Evolutionary conservation across 2,888 invertebrate genomes (phyloP).

Genomic region (Hofmannophila pseudospretella): DNA sequence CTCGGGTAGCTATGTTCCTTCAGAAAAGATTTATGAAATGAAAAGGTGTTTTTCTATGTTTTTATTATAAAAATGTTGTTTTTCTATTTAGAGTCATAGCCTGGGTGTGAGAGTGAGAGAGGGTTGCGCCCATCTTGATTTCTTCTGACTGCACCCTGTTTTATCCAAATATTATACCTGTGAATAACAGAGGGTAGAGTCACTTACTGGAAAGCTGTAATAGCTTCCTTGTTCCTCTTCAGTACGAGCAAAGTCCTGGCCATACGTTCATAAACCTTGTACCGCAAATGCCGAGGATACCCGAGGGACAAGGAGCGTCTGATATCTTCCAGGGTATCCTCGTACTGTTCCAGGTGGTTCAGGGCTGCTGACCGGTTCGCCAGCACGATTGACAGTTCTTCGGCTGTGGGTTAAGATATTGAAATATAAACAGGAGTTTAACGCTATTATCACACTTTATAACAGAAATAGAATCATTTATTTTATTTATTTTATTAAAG

Average conservation of each 20-base stretch:
- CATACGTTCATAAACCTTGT: constrained; percentile 86
- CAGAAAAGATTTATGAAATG: no score
- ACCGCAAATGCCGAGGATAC: constrained; percentile 85
- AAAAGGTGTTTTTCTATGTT: no score
- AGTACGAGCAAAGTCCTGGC: constrained; percentile 84
- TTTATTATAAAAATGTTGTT: no score
- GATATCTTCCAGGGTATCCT: constrained; percentile 84
- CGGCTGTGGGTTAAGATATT: constrained; percentile 46
- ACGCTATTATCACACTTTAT: not conserved
- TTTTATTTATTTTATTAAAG: no score
- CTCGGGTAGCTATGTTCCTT: no score
- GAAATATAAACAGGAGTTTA: not conserved
- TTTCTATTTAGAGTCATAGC: no score
- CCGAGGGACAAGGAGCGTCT: constrained; percentile 79
- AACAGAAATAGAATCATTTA: no score
- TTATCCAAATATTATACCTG: no score
- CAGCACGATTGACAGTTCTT: constrained; percentile 82
- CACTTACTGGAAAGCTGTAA: constrained; percentile 78
- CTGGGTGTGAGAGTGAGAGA: no score
- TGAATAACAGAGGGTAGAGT: not conserved
- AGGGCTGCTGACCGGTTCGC: constrained; percentile 90
- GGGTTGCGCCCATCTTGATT: no score
- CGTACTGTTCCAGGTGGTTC: constrained; percentile 83
- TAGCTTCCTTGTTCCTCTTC: constrained; percentile 81
- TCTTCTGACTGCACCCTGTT: no score